Base-by-base conservation (phyloP, 2,113 vertebrate genomes). In the Paedocypris sp. region DNA sequence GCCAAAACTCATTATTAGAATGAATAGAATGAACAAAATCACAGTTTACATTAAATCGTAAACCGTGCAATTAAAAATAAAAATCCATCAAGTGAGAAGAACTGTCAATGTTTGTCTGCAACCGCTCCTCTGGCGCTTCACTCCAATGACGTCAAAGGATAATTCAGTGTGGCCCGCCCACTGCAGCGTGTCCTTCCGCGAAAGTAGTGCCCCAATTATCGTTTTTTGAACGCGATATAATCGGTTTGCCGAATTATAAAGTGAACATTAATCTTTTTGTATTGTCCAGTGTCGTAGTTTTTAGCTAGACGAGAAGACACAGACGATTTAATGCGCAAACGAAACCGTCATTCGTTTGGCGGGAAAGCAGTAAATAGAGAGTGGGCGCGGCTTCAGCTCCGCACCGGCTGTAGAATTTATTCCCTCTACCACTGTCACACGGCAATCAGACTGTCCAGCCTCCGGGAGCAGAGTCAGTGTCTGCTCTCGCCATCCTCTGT, bases 301-400 rank as follows among this genome's bases (percentile, higher is more conserved):
- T n/a, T n/a, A n/a, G n/a, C n/a, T n/a, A n/a, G n/a, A n/a, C n/a
- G n/a, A n/a, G n/a, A n/a, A n/a, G n/a, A n/a, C n/a, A n/a, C n/a
- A n/a, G n/a, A 5, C n/a, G n/a, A 18, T 28, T 18, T 26, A 29
- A 54, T 18, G 1, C 23, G 9, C 3, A 39, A 28, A 35, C 12
- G n/a, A n/a, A 3, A 10, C 12, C 3, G 9, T 26, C 10, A n/a
- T 19, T 48, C 12, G 69, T 80, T 81, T 81, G 76, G 80, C 79
- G 79, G 75, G 75, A 73, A 80, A 76, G 22, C 6, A 56, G n/a
- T 26, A 2, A 29, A 26, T 39, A 33, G 10, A 28, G 15, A 28
- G 11, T 9, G 31, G 10, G 49, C 18, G 13, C 20, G 18, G 22
- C 35, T 41, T 39, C 36, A 29, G 23, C 36, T 56, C n/a, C 36